Evolutionary conservation across 53 echinoderm and acorn worm genomes (phyloP).

Genomic region (Hippasteria phrygiana): DNA sequence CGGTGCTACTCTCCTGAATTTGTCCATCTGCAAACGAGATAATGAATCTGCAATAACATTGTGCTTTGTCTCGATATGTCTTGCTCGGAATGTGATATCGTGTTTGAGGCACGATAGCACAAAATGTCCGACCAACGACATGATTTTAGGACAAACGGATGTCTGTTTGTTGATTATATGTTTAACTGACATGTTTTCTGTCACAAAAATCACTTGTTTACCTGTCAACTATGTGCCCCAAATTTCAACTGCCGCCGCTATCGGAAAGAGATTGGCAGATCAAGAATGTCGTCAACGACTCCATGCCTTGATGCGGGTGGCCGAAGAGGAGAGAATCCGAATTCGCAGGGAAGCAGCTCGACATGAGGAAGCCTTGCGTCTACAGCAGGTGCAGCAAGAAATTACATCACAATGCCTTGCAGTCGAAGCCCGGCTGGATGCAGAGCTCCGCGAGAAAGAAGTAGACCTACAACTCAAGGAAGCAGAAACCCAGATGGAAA

Average conservation of each 20-base stretch:
- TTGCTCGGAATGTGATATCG: neutral
- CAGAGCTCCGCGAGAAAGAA: too few relatives aligned
- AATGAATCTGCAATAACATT: neutral
- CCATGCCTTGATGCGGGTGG: too few relatives aligned
- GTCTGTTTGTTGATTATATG: constrained; percentile 18
- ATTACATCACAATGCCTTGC: too few relatives aligned
- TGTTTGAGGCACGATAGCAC: neutral
- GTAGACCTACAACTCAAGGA: too few relatives aligned
- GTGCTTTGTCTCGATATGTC: neutral
- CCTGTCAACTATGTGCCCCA: neutral
- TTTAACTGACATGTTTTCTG: constrained; percentile 7
- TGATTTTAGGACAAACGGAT: neutral
- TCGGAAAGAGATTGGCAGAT: too few relatives aligned
- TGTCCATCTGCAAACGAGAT: neutral
- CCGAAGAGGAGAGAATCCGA: too few relatives aligned
- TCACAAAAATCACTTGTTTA: neutral
- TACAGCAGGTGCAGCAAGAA: too few relatives aligned
- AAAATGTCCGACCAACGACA: neutral
- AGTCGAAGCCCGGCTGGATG: too few relatives aligned
- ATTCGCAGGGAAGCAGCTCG: too few relatives aligned
- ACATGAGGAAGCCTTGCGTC: too few relatives aligned
- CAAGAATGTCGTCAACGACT: too few relatives aligned
- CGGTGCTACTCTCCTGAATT: neutral
- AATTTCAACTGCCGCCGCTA: neutral
- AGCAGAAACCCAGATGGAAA: too few relatives aligned